A percentile compares a stretch with the other conserved stretches of the same genome.
Evolutionary conservation across 2,797 vertebrate species (phyloP).

Genomic region (Spondyliosoma cantharus): DNA sequence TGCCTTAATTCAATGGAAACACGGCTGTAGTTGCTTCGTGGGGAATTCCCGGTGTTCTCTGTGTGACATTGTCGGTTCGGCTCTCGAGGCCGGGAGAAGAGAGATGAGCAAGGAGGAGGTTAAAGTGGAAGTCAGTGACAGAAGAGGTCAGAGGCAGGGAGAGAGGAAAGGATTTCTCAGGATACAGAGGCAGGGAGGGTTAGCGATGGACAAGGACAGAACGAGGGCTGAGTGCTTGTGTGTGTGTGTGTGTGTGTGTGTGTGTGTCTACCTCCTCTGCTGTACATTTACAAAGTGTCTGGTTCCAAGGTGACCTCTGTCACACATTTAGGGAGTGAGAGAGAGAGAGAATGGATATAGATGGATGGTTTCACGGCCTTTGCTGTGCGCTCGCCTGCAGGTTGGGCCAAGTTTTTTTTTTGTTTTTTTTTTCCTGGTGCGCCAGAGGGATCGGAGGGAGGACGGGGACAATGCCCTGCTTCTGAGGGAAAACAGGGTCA

Average conservation of each 20-base stretch:
- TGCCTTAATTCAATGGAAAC: no score
- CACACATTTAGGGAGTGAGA: conserved; percentile 50
- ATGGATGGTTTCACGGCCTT: conserved; percentile 70
- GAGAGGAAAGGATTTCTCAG: conserved; percentile 48
- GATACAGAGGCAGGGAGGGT: conserved; percentile 45
- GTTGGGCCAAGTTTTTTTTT: conserved; percentile 47
- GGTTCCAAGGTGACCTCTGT: conserved; percentile 72
- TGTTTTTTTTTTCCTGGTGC: conserved; percentile 22
- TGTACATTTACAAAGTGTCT: conserved; percentile 64
- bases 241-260: conserved; percentile 30
- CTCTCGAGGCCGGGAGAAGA: conserved; percentile 2
- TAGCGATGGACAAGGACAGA: conserved; percentile 55
- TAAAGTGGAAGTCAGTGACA: conserved; percentile 31
- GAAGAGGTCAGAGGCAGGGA: conserved; percentile 27
- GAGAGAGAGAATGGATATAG: conserved; percentile 54
- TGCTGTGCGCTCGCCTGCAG: conserved; percentile 49
- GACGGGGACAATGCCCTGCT: conserved; percentile 36
- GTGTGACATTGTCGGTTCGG: background rate
- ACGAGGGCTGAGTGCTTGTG: conserved; percentile 19
- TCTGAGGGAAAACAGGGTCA: conserved; percentile 26
- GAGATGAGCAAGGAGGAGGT: conserved; percentile 26
- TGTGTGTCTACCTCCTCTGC: conserved; percentile 26
- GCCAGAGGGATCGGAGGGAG: conserved; percentile 23
- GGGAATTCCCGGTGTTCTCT: conserved; percentile 7
- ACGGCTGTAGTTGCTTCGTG: background rate